These are phyloP conservation scores for Drosophila ustulata DNA, from an alignment of 2,888 invertebrate genomes.

Conservation along the genomic window DNA sequence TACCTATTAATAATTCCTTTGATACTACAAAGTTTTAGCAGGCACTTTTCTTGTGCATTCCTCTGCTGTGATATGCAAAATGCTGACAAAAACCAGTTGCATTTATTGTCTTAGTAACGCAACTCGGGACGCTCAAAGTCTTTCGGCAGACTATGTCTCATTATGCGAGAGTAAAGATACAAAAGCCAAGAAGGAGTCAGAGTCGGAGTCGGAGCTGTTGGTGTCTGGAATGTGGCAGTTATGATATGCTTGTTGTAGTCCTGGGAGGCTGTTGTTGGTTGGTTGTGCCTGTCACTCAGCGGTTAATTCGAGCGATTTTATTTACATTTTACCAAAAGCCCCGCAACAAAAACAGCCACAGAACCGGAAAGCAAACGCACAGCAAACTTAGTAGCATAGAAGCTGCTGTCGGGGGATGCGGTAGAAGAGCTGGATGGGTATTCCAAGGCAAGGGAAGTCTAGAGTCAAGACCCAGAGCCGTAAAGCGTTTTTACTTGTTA, in stretches of 20 bases:
- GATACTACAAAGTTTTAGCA: not conserved
- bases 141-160: conserved; percentile 30
- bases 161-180: conserved; percentile 27
- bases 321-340: conserved; percentile 68
- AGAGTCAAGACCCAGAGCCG: conserved; percentile 54
- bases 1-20: not conserved
- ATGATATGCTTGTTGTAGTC: conserved; percentile 48
- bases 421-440: not conserved
- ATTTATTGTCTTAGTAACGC: conserved; percentile 64
- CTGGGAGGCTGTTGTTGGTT: conserved; percentile 45
- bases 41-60: not conserved
- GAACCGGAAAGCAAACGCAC: conserved; percentile 59
- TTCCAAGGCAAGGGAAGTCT: not conserved
- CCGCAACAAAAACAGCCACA: conserved; percentile 37
- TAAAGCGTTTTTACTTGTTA: conserved; percentile 77
- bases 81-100: conserved; percentile 54
- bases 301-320: conserved; percentile 76
- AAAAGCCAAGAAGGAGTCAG: not conserved
- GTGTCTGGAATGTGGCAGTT: conserved; percentile 46
- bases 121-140: conserved; percentile 36
- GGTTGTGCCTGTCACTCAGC: conserved; percentile 74
- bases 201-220: not conserved
- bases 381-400: conserved; percentile 8
- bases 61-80: conserved; percentile 19
- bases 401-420: conserved; percentile 8